Evolutionary conservation across 1,140 invertebrate species (phyloP).

Genomic region (Drosophila willistoni): DNA sequence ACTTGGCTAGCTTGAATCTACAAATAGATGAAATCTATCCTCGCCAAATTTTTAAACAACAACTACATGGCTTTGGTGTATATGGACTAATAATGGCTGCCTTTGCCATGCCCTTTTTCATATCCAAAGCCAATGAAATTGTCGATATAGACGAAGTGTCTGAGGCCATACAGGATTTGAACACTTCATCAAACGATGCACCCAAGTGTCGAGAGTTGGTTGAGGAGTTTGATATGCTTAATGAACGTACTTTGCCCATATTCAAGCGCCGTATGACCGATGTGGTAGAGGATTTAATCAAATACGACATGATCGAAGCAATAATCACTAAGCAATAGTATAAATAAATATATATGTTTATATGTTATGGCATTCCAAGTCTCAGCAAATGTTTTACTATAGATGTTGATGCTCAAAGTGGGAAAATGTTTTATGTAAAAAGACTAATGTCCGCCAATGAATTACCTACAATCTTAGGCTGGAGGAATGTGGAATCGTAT

Average conservation of each 20-base stretch:
- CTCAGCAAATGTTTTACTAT: too few species aligned
- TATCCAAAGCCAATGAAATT: conserved; percentile 56
- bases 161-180: conserved; percentile 55
- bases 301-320: conserved; percentile 49
- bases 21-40: conserved; percentile 82
- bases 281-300: conserved; percentile 47
- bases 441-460: too few species aligned
- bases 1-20: conserved; percentile 79
- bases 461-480: too few species aligned
- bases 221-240: conserved; percentile 59
- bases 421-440: too few species aligned
- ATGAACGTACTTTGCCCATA: conserved; percentile 59
- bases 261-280: conserved; percentile 59
- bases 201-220: conserved; percentile 47
- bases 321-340: neutral
- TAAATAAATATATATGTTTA: neutral
- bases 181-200: conserved; percentile 35
- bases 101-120: conserved; percentile 63
- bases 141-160: conserved; percentile 60
- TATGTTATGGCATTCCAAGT: too few species aligned
- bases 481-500: too few species aligned
- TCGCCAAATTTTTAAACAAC: conserved; percentile 44
- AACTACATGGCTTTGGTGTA: conserved; percentile 48
- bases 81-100: conserved; percentile 59
- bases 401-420: too few species aligned